Base-by-base conservation (phyloP, 2,888 invertebrate species). In the Physocephala rufipes region DNA sequence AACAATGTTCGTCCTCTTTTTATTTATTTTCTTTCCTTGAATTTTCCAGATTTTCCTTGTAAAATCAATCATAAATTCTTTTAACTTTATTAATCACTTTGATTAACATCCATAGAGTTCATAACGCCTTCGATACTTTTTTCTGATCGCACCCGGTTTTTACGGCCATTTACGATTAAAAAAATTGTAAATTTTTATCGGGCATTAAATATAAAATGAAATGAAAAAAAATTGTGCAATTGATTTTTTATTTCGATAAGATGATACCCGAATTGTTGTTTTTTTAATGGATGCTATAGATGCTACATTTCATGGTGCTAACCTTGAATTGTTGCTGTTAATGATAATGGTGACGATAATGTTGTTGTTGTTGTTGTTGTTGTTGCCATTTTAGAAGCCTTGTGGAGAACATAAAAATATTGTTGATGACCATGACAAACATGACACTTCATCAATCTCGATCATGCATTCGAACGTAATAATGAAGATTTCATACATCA, bases 361-460 rank as follows among this genome's bases (percentile, higher is more conserved):
- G 49, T 26, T 63, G 58, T 59, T 63, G 28, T 53, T 55, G 43
- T 59, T 53, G 45, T 30, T 61, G 70, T 28, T 64, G 55, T 53
- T 64, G 69, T 65, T 70, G 67, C n/a, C 12, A 21, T 21, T 53
- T 19, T 12, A 21, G 53, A 21, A 53, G n/a, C 53, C 53, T 21
- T 21, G 53, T 21, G 21, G 53, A 53, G 53, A 19, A 53, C 12
- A 21, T 12, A 53, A 53, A 53, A 53, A 53, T 3, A 53, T 12
- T 21, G 53, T 53, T 53, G 53, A 53, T 53, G 53, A 21, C 21
- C 53, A n/a, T 12, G 53, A 53, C 21, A 21, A 53, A 53, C 53
- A 53, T 24, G n/a, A 19, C 21, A n/a, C 19, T 4, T 9, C 5
- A 36, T 36, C 5, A 36, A 36, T n/a, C n/a, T n/a, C n/a, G 36